Conservation (phyloP, 2,888 invertebrate genomes). For the Apotomis capreana region DNA sequence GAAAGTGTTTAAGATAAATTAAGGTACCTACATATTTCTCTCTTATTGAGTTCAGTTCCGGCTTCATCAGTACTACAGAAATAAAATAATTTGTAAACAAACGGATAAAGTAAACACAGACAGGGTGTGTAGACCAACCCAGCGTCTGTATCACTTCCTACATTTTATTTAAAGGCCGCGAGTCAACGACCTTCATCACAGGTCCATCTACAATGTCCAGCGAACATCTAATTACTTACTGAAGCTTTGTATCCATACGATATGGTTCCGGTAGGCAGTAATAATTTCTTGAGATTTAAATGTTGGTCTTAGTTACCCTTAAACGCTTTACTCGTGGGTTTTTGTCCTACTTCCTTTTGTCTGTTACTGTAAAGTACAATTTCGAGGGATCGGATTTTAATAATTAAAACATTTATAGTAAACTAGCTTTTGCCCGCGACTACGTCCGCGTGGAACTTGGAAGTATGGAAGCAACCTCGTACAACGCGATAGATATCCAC, state of each 20-base stretch:
- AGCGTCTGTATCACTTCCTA: conserved; percentile 66
- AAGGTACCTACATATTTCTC: background rate
- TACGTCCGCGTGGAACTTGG: too few species aligned
- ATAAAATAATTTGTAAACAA: conserved; percentile 61
- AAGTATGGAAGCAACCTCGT: too few species aligned
- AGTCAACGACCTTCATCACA: conserved; percentile 61
- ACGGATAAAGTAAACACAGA: conserved; percentile 66
- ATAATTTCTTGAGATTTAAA: background rate
- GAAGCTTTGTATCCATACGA: conserved; percentile 40
- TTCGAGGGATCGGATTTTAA: too few species aligned
- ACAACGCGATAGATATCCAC: too few species aligned
- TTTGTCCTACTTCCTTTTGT: too few species aligned
- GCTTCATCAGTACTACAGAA: conserved; percentile 43
- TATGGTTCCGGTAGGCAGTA: conserved; percentile 25
- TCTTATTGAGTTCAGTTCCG: conserved; percentile 13
- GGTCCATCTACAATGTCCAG: conserved; percentile 30
- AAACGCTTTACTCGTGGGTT: too few species aligned
- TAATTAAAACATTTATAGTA: too few species aligned
- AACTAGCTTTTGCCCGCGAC: too few species aligned
- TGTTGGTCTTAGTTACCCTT: background rate
- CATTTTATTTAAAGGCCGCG: conserved; percentile 62
- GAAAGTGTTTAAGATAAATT: background rate
- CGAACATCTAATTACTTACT: conserved; percentile 36
- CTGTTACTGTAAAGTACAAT: too few species aligned
- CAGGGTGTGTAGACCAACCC: conserved; percentile 52